phyloP scores from a whole-genome alignment of 2,888 invertebrate genomes.

The Chalcosyrphus nemorum region DNA sequence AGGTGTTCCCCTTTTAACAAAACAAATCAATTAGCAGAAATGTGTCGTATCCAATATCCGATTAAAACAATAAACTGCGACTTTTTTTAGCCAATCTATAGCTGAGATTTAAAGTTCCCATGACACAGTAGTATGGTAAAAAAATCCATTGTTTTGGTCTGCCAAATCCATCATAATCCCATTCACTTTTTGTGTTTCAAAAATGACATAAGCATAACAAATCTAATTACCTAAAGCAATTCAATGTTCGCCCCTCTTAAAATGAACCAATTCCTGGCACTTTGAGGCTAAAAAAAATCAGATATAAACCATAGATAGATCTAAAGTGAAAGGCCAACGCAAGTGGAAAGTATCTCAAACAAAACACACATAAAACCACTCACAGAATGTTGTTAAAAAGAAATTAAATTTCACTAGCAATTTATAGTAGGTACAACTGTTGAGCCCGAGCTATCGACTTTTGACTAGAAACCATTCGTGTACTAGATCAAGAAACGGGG shows the following conservation, averaged over 20 bases:
- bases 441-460: constrained; percentile 8
- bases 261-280: constrained; percentile 5
- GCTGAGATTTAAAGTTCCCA: neutral
- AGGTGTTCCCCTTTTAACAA: neutral
- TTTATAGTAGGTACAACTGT: neutral
- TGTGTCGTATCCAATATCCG: neutral
- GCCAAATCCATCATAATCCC: neutral
- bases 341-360: constrained; percentile 19
- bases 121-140: neutral
- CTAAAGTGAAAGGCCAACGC: constrained; percentile 48
- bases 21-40: neutral
- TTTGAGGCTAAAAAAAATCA: neutral
- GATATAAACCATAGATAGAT: neutral
- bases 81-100: neutral
- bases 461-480: neutral
- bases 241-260: neutral
- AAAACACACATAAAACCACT: constrained; percentile 4
- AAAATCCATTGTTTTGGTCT: neutral
- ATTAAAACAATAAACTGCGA: neutral
- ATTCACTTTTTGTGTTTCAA: constrained; percentile 35
- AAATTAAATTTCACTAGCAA: constrained; percentile 18
- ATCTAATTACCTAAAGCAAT: constrained; percentile 5
- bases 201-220: constrained; percentile 4
- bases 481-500: neutral
- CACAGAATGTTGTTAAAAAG: constrained; percentile 13